A percentile compares a stretch with the other conserved stretches of the same genome.
phyloP scores from a whole-genome alignment of 2,113 vertebrate species.

The Piliocolobus tephrosceles region DNA sequence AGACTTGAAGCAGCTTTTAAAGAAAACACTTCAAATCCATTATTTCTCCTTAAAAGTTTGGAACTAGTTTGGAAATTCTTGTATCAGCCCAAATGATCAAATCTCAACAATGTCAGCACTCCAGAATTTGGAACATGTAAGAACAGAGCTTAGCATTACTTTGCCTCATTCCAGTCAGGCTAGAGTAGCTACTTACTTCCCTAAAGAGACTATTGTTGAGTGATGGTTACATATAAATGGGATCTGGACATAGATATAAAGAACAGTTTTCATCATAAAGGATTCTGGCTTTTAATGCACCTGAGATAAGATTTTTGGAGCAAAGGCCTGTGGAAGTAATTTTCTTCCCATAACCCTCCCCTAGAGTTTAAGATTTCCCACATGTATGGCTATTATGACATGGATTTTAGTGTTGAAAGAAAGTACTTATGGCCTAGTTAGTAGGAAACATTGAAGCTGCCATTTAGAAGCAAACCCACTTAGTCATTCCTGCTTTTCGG shows the following conservation, averaged over 20 bases:
- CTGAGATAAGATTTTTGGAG: neutral
- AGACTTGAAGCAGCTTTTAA: constrained; percentile 35
- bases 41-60: constrained; percentile 38
- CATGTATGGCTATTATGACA: neutral
- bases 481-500: neutral
- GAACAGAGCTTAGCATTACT: neutral
- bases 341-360: neutral
- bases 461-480: neutral
- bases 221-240: neutral
- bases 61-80: neutral
- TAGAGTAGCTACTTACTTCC: neutral
- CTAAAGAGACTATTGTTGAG: neutral
- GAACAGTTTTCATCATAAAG: neutral
- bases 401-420: neutral
- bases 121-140: neutral
- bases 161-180: neutral
- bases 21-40: constrained; percentile 13
- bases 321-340: neutral
- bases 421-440: neutral
- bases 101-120: neutral
- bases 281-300: neutral
- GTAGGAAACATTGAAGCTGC: neutral
- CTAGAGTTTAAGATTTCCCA: neutral
- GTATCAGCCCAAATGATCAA: neutral
- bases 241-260: neutral